Conservation (phyloP, 2,888 invertebrate species). For the Diarsia mendica region DNA sequence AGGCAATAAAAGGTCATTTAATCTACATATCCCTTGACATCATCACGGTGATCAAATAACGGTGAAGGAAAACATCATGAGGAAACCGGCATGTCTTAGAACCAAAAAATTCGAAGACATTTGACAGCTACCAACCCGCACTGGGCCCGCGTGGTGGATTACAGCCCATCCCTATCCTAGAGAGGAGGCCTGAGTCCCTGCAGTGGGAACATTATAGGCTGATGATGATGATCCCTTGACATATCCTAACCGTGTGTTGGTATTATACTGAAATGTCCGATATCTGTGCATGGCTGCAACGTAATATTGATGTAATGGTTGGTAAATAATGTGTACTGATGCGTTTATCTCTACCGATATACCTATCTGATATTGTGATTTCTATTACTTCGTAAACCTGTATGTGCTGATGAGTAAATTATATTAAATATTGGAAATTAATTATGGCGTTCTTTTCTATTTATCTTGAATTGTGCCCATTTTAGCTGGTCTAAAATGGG, state of each 20-base stretch:
- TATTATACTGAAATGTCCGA: neutral
- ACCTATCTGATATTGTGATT: conserved; percentile 63
- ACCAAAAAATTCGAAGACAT: no score
- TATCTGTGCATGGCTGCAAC: conserved; percentile 12
- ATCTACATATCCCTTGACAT: neutral
- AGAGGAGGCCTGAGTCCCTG: no score
- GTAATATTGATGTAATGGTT: conserved; percentile 27
- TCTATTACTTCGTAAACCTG: conserved; percentile 72
- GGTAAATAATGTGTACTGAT: conserved; percentile 43
- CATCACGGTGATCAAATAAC: no score
- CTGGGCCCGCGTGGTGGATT: no score
- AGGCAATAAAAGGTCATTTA: neutral
- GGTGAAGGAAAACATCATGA: no score
- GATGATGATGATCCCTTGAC: no score
- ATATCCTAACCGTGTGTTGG: neutral
- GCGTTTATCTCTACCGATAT: conserved; percentile 42
- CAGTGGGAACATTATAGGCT: no score
- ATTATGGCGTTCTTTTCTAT: neutral
- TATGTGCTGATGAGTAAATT: conserved; percentile 66
- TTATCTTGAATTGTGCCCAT: neutral
- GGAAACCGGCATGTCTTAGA: no score
- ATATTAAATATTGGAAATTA: conserved; percentile 64
- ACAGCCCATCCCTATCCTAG: no score
- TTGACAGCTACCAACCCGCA: no score
- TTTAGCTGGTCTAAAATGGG: neutral